Evolutionary conservation across 1,140 invertebrate genomes (phyloP).

Genomic region (Pogonomyrmex barbatus): DNA sequence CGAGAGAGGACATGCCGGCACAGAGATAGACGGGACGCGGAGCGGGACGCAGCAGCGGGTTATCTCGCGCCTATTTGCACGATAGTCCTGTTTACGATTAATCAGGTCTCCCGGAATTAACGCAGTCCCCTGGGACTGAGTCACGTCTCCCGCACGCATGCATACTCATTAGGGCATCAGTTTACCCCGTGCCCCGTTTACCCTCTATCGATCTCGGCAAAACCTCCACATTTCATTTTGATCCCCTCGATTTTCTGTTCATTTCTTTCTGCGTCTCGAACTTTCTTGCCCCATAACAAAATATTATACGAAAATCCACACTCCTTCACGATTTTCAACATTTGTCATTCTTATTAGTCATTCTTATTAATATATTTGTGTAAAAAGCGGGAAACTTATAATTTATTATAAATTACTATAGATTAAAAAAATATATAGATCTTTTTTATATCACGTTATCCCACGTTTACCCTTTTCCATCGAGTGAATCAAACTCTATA

Average conservation of each 20-base stretch:
- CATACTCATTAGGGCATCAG: conserved; percentile 62
- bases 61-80: conserved; percentile 84
- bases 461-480: neutral
- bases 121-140: conserved; percentile 76
- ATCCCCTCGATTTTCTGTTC: neutral
- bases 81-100: conserved; percentile 85
- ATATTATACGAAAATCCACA: neutral
- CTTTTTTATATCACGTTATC: neutral
- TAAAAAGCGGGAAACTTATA: neutral
- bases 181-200: neutral
- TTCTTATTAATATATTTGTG: too few species aligned
- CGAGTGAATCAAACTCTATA: neutral
- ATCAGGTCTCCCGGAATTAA: conserved; percentile 83
- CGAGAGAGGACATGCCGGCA: conserved; percentile 74
- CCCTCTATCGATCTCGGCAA: neutral
- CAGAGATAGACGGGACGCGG: conserved; percentile 72
- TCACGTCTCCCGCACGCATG: conserved; percentile 69
- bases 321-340: neutral
- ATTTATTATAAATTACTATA: too few species aligned
- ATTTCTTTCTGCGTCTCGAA: conserved; percentile 7
- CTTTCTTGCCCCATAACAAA: neutral
- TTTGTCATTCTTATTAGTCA: too few species aligned
- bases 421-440: too few species aligned
- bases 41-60: conserved; percentile 72
- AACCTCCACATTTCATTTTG: conserved; percentile 17